Evolutionary conservation across 2,797 vertebrate species (phyloP).

Genomic region (Botia almorhae): DNA sequence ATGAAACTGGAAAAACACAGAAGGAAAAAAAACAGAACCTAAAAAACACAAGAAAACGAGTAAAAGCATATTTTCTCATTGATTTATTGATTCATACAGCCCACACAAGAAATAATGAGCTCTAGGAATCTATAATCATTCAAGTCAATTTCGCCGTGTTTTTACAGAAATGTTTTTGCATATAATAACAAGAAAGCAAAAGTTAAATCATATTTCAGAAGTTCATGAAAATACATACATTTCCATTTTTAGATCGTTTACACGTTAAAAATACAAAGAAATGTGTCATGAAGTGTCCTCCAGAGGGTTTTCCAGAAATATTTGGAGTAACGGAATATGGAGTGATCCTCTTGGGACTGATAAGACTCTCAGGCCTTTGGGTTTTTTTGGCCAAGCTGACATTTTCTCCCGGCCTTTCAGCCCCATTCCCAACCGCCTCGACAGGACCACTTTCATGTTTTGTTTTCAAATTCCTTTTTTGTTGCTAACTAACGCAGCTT

Average conservation of each 20-base stretch:
- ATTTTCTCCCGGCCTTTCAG: slow-evolving; percentile 47
- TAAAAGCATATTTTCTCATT: not conserved
- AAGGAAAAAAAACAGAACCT: not conserved
- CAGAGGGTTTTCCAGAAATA: slow-evolving; percentile 25
- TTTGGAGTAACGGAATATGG: slow-evolving; percentile 37
- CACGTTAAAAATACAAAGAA: not conserved
- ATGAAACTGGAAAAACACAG: no score
- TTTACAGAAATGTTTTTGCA: not conserved
- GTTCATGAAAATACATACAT: not conserved
- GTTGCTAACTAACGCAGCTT: slow-evolving; percentile 66
- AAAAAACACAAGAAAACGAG: not conserved
- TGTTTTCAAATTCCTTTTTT: slow-evolving; percentile 71
- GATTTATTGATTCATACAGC: not conserved
- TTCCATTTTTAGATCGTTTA: slow-evolving; percentile 27
- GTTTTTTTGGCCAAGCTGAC: slow-evolving; percentile 44
- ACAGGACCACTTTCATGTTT: slow-evolving; percentile 71
- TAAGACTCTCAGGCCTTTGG: slow-evolving; percentile 11
- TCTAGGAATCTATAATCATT: not conserved
- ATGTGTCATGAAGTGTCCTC: slow-evolving; percentile 31
- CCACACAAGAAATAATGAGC: not conserved
- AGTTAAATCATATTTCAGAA: not conserved
- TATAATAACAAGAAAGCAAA: not conserved
- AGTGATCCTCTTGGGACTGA: slow-evolving; percentile 28
- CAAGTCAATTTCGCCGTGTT: not conserved
- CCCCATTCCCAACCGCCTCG: slow-evolving; percentile 34